A percentile compares a stretch with the other conserved stretches of the same genome.
phyloP scores from a whole-genome alignment of 1,140 invertebrate genomes.

The Solenopsis fugax region DNA sequence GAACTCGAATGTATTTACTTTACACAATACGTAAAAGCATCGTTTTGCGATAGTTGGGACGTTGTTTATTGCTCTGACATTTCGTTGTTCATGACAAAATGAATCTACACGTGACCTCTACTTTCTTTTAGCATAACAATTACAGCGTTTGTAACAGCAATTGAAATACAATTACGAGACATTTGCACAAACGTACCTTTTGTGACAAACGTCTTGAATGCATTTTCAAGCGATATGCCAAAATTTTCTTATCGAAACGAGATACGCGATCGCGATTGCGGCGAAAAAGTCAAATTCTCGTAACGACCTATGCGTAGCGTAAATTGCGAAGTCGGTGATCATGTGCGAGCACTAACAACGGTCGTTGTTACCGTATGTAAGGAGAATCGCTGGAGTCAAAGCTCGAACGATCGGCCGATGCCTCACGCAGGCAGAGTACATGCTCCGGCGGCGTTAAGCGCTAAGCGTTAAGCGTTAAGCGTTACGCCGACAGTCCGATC shows the following conservation, averaged over 20 bases:
- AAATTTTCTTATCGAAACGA: not conserved
- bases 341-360: constrained; percentile 5
- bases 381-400: constrained; percentile 22
- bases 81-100: constrained; percentile 12
- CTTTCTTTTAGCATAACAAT: not conserved
- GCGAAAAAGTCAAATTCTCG: constrained; percentile 7
- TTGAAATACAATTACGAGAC: not conserved
- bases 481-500: constrained; percentile 62
- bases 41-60: not conserved
- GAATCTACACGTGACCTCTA: not conserved
- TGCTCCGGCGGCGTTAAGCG: constrained; percentile 47
- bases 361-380: constrained; percentile 23
- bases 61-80: not conserved
- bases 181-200: not conserved
- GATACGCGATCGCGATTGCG: too few species aligned
- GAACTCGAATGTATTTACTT: not conserved
- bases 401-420: constrained; percentile 45
- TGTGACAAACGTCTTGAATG: not conserved
- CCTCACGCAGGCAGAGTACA: constrained; percentile 38
- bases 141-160: not conserved
- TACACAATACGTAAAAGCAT: constrained; percentile 1
- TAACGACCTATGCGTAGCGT: not conserved
- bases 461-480: constrained; percentile 51
- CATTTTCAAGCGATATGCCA: not conserved
- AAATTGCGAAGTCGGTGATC: constrained; percentile 10